Conservation (phyloP, 2,888 invertebrate species). For the Euclidia mi region DNA sequence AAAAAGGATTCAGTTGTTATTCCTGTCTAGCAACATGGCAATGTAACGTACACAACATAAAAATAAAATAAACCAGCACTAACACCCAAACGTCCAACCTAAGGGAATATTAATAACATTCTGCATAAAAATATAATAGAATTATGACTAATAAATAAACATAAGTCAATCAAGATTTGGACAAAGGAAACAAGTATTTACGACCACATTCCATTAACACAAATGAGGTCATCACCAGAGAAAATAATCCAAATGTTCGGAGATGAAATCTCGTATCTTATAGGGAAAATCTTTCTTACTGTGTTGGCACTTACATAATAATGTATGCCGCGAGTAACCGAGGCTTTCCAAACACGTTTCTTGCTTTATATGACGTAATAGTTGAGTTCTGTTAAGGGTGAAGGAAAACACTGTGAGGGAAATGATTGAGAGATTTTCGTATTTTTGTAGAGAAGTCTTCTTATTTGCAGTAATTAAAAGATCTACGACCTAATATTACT, state of each 20-base stretch:
- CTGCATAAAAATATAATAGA: slow-evolving; percentile 33
- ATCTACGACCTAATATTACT: no score
- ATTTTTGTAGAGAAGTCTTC: no score
- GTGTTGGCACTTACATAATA: neutral
- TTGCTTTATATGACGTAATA: no score
- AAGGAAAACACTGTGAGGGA: no score
- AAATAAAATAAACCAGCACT: no score
- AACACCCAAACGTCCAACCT: slow-evolving; percentile 18
- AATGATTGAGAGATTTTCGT: no score
- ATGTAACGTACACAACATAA: no score
- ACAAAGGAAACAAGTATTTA: slow-evolving; percentile 66
- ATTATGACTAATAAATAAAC: slow-evolving; percentile 63
- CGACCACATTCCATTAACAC: slow-evolving; percentile 70
- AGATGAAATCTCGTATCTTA: slow-evolving; percentile 52
- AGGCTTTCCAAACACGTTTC: no score
- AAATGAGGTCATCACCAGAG: slow-evolving; percentile 69
- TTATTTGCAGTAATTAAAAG: no score
- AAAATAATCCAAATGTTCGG: slow-evolving; percentile 64
- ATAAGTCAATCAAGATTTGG: slow-evolving; percentile 71
- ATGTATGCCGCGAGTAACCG: neutral
- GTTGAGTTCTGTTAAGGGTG: no score
- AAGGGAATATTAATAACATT: slow-evolving; percentile 20
- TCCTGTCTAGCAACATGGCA: no score
- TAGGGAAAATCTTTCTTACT: slow-evolving; percentile 31
- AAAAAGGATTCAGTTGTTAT: no score